These are phyloP conservation scores for Myoxocephalus aenaeus DNA, from an alignment of 2,797 vertebrate genomes.

Conservation along the genomic window DNA sequence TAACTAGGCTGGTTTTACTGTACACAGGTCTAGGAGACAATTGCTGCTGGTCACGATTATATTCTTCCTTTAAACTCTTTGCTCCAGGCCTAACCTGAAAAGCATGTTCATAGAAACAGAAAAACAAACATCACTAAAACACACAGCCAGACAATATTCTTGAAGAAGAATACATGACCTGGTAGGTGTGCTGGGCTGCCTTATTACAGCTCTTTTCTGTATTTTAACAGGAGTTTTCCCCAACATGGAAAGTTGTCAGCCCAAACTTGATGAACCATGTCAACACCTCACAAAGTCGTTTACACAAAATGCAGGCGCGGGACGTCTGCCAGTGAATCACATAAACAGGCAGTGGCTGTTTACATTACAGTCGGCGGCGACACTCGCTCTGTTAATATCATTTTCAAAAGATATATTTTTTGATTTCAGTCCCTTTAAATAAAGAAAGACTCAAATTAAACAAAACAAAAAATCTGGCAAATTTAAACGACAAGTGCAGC, in stretches of 20 bases:
- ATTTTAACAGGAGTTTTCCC: not conserved
- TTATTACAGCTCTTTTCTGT: not conserved
- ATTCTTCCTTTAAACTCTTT: constrained; percentile 2
- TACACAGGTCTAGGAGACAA: constrained; percentile 1
- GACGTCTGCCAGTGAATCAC: not conserved
- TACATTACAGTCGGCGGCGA: not conserved
- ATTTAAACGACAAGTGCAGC: not conserved
- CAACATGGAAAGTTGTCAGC: constrained; percentile 15
- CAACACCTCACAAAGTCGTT: not conserved
- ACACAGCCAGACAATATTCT: constrained; percentile 21
- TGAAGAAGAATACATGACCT: not conserved
- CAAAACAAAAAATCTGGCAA: not conserved
- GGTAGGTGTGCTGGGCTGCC: not conserved
- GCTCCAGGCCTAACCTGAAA: not conserved
- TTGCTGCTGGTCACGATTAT: constrained; percentile 12
- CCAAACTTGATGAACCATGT: not conserved
- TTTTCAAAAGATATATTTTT: not conserved
- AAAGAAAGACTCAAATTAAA: not conserved
- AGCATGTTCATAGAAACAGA: not conserved
- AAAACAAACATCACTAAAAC: constrained; percentile 10
- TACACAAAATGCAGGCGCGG: constrained; percentile 1
- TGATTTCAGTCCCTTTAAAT: not conserved
- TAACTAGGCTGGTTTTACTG: constrained; percentile 31
- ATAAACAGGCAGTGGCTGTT: not conserved
- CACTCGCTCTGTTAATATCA: not conserved